Base-by-base conservation (phyloP, 2,888 invertebrate genomes). In the Ptychoptera contaminata region DNA sequence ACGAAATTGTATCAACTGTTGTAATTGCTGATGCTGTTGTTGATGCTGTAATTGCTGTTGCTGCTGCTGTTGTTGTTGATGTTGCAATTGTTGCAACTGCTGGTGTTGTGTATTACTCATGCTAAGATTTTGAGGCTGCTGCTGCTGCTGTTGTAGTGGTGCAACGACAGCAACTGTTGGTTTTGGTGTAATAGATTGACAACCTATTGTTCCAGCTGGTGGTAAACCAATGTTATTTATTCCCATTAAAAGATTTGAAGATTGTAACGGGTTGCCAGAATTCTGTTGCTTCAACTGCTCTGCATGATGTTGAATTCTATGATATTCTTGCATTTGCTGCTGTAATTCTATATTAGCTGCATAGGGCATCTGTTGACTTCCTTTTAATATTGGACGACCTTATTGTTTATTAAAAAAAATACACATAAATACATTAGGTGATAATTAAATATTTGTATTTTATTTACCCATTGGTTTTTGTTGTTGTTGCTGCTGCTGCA, bases 341-440 rank as follows among this genome's bases (percentile, higher is more conserved):
- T 67, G 63, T 47, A 58, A 51, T 30, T 59, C 61, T 29, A 56
- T 53, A 47, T 57, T 59, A 30, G 55, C 48, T 16, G 54, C 50
- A 48, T 56, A 54, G 43, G 52, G 46, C 47, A 56, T 51, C 50
- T 55, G 51, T 1, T 56, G 48, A 11, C 58, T 55, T 40, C 63
- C 65, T 51, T 65, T 65, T 10, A 64, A 47, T 46, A 65, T 65
- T 10, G 64, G 64, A 12, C 64, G 60, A 23, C 65, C 64, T 63
- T 10, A 38, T 10, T 37, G 12, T 11, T n/a, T 40, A 37, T 30
- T 31, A 42, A 23, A 42, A 32, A 40, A 40, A 9, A 8, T 16
- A 39, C 34, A 8, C 11, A 46, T 44, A 16, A 10, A 10, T 12
- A 37, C 41, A 39, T 43, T 43, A 42, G 41, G 44, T 12, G 37